Percentiles rank a stretch among this genome's conserved stretches.
Conservation (phyloP, 2,888 invertebrate species). For the Eumerus sabulonum region DNA sequence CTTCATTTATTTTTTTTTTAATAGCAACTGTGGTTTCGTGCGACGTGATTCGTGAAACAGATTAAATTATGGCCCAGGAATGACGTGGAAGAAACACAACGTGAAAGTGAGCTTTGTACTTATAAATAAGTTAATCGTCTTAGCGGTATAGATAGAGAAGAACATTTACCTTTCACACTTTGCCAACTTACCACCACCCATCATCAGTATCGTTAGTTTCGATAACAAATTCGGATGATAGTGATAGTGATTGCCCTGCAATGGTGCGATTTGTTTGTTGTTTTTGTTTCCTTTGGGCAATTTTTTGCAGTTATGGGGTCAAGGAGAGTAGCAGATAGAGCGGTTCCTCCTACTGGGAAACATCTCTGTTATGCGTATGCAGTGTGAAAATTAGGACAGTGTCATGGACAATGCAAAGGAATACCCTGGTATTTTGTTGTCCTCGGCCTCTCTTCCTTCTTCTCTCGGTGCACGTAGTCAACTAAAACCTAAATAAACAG, state of each 20-base stretch:
- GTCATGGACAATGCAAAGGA: conserved; percentile 29
- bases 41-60: conserved; percentile 18
- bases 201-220: no score
- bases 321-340: no score
- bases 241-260: no score
- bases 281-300: no score
- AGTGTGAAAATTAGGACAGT: conserved; percentile 27
- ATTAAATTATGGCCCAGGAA: conserved; percentile 40
- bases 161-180: no score
- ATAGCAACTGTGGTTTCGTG: conserved; percentile 35
- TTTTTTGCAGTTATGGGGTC: no score
- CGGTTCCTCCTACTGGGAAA: neutral
- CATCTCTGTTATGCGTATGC: neutral
- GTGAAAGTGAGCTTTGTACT: conserved; percentile 54
- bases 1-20: neutral
- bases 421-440: conserved; percentile 1
- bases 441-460: neutral
- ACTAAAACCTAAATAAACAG: neutral
- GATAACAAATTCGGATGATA: no score
- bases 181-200: no score
- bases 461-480: neutral
- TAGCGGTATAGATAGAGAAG: no score
- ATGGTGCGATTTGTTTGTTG: no score
- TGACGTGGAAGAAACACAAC: conserved; percentile 59
- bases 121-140: conserved; percentile 22